These are phyloP conservation scores for Neolamprologus modestus DNA, from an alignment of 2,113 vertebrate genomes.

Conservation along the genomic window DNA sequence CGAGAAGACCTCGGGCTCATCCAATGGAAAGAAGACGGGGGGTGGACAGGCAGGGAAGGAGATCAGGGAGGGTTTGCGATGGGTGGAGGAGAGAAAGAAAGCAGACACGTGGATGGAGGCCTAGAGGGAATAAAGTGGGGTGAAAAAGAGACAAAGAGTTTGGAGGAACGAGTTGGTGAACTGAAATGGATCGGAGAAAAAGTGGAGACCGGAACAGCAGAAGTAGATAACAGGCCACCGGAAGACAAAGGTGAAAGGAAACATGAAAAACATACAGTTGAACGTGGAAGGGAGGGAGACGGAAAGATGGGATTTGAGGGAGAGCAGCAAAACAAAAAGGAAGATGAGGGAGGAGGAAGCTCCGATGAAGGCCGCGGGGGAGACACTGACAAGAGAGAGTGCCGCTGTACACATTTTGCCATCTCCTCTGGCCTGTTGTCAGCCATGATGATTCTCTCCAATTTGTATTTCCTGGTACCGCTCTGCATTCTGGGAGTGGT, in stretches of 20 bases:
- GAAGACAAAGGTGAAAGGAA: not conserved
- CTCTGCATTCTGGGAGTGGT: conserved; percentile 68
- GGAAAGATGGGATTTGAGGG: not conserved
- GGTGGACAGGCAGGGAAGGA: conserved; percentile 11
- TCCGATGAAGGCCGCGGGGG: not conserved
- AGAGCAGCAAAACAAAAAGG: conserved; percentile 31
- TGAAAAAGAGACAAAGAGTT: not conserved
- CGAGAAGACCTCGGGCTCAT: conserved; percentile 20
- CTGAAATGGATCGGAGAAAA: not conserved
- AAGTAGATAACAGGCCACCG: not conserved
- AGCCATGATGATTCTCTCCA: conserved; percentile 74
- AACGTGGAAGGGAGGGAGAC: not conserved
- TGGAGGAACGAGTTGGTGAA: not conserved
- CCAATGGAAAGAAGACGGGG: conserved; percentile 22
- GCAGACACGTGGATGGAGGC: not conserved
- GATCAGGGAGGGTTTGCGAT: not conserved
- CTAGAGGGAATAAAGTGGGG: not conserved
- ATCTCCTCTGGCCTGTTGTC: conserved; percentile 66
- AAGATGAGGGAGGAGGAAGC: conserved; percentile 38
- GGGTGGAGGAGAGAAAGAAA: not conserved
- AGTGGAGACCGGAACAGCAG: not conserved
- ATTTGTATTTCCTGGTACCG: conserved; percentile 74
- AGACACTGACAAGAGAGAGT: conserved; percentile 51
- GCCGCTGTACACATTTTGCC: conserved; percentile 65
- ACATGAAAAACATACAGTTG: not conserved